These are phyloP conservation scores for Tympanuchus pallidicinctus DNA, from an alignment of 2,113 vertebrate species.

Conservation along the genomic window DNA sequence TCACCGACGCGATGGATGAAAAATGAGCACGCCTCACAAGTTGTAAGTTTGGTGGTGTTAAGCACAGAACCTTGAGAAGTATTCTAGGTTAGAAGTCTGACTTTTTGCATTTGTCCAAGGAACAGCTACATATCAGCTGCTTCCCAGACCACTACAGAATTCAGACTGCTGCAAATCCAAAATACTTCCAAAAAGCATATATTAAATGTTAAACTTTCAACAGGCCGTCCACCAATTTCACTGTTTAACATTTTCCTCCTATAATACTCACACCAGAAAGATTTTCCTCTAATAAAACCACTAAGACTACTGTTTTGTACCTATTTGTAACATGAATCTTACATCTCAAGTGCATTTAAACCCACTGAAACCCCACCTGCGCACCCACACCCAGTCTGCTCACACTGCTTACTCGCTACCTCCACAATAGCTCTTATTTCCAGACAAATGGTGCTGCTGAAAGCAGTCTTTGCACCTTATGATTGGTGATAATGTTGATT, in stretches of 20 bases:
- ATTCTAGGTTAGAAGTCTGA: background rate
- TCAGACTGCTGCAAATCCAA: background rate
- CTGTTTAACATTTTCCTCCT: background rate
- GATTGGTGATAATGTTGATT: fast-evolving
- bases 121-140: background rate
- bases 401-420: background rate
- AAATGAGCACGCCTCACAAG: background rate
- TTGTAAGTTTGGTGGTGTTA: background rate
- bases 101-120: background rate
- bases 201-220: background rate
- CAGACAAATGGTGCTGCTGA: background rate
- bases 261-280: background rate
- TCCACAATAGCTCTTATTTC: fast-evolving
- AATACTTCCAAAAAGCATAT: background rate
- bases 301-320: background rate
- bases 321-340: background rate
- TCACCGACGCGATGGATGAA: background rate
- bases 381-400: background rate
- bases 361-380: background rate
- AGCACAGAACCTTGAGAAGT: background rate
- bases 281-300: background rate
- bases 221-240: background rate
- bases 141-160: background rate
- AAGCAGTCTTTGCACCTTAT: background rate
- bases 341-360: background rate